Base-by-base conservation (phyloP, 1,140 invertebrate genomes). In the Mactra quadrangularis region DNA sequence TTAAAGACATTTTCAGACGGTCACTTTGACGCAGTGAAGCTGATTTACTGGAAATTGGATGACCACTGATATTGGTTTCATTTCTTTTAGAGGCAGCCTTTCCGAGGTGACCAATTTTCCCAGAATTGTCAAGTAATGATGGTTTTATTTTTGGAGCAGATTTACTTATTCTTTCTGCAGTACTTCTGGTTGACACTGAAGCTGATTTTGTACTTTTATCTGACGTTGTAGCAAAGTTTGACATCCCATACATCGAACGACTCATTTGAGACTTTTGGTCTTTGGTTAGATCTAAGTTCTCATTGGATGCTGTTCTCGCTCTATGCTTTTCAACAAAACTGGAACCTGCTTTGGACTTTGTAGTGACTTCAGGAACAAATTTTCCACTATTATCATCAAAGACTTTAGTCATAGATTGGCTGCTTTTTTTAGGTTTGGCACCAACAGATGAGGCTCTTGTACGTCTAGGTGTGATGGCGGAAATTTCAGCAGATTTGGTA, bases 91-190 rank as follows among this genome's bases (percentile, higher is more conserved):
- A 6, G 27, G n/a, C 19, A 55, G 53, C 15, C 15, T 41, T 15
- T 41, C 15, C 6, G 6, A 41, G 15, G 6, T 41, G 38, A 7
- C 38, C 38, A 41, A 47, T 13, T 66, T 27, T 62, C 2, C 38
- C 35, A 6, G 62, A 66, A 47, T 33, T 27, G 15, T 41, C 15
- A n/a, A 71, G 31, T 29, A 77, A 59, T 31, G n/a, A 41, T 4
- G 22, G 22, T 50, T 77, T 77, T 19, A 77, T 77, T 33, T 77
- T 57, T 9, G 74, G 74, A 6, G 74, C 6, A 17, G 72, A 3
- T 50, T 64, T 77, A 6, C 27, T 2, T 2, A 19, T 52, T 31
- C 2, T 62, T 0, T 60, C 38, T 50, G 57, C 41, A 33, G 74
- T 31, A 74, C 27, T 29, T 15, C 35, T 31, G n/a, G 13, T 35